phyloP scores from a whole-genome alignment of 2,888 invertebrate genomes.

The Itoplectis maculator region DNA sequence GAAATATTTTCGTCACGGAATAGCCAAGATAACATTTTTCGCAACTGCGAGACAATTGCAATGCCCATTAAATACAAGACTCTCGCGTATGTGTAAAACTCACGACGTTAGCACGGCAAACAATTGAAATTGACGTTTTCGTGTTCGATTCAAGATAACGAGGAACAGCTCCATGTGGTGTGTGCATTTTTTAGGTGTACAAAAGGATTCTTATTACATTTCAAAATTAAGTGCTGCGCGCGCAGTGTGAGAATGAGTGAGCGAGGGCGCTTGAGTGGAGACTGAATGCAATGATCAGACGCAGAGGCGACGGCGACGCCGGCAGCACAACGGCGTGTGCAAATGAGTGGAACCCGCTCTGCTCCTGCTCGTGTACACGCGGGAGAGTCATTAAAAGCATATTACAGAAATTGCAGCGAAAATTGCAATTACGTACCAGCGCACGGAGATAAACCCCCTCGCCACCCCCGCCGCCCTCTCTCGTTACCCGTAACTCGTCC shows the following conservation, averaged over 20 bases:
- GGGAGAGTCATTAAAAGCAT: constrained; percentile 68
- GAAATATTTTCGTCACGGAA: not conserved
- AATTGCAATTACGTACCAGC: constrained; percentile 69
- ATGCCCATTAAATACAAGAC: not conserved
- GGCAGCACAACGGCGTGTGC: not conserved
- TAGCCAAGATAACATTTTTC: not conserved
- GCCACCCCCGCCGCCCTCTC: not conserved
- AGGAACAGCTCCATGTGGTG: no score
- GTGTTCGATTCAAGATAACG: not conserved
- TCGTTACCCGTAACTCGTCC: constrained; percentile 50
- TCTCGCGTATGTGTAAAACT: not conserved
- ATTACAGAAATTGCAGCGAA: constrained; percentile 69
- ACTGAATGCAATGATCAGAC: constrained; percentile 36
- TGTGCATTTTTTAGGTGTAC: not conserved
- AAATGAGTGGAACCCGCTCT: constrained; percentile 48
- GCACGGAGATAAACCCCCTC: constrained; percentile 49
- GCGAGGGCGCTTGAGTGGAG: constrained; percentile 17
- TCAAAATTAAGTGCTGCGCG: not conserved
- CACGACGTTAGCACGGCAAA: no score
- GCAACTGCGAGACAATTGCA: not conserved
- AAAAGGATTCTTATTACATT: not conserved
- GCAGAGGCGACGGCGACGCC: constrained; percentile 38
- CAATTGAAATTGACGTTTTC: not conserved
- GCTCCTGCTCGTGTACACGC: constrained; percentile 21
- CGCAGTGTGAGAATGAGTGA: constrained; percentile 29